Base-by-base conservation (phyloP, 2,888 invertebrate species). In the Nomada goodeniana region DNA sequence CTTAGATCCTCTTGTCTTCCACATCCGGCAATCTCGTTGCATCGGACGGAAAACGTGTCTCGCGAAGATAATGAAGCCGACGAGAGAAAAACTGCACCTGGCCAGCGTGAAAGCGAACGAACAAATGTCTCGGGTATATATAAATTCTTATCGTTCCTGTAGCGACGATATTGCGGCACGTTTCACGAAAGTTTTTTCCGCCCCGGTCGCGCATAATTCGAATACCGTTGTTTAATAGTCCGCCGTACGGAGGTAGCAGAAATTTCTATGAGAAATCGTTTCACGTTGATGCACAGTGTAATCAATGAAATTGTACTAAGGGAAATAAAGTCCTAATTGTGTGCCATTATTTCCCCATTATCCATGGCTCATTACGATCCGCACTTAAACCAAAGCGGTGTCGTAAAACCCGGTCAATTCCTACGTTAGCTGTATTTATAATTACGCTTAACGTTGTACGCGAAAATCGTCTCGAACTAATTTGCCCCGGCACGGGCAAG, bases 41-140 rank as follows among this genome's bases (percentile, higher is more conserved):
- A 82, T 85, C 87, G 73, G 82, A 74, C 78, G 57, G 82, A 68
- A 79, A 83, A 89, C 86, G 87, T 89, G 88, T 86, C 83, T 80
- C 82, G 86, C 84, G 86, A 75, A 85, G 88, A 82, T 86, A 89
- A 89, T 88, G 86, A 89, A 87, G 83, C 89, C 79, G 85, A 85
- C 81, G 82, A 82, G 76, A 68, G 85, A 82, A 82, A 84, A 82
- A 87, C 67, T 86, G 73, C 70, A 76, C 77, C 81, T 77, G 86
- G 79, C 76, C 74, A 53, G 11, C 68, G 71, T 50, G 47, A 60
- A 74, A 76, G 64, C 76, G 63, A 86, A 71, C 68, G 74, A 73
- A 83, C 73, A 79, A 86, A 73, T 73, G 80, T 74, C 69, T 64
- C 36, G 36, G 36, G 36, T 36, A 61, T 67, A 53, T 53, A 65